Conservation (phyloP, 30 jellyfish, hydroid and myxozoan species). For the Phacellophora camtschatica region DNA sequence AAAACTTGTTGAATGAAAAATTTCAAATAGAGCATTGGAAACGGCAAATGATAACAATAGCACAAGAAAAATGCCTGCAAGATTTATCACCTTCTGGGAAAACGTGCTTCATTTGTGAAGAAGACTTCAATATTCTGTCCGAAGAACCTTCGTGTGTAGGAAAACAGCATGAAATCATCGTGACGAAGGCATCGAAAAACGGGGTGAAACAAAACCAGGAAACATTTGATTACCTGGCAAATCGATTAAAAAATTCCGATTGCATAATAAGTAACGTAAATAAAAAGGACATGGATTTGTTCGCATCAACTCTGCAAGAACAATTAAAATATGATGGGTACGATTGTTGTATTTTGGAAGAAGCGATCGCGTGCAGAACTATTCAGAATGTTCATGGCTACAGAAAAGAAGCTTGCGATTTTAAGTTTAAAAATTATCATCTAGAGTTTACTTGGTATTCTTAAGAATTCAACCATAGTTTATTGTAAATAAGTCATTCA, state of each 20-base stretch:
- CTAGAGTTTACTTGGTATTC: slow-evolving; percentile 35
- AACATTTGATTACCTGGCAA: slow-evolving; percentile 28
- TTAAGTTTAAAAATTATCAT: slow-evolving; percentile 2
- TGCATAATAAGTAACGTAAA: slow-evolving; percentile 16
- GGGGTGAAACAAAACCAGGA: slow-evolving; percentile 33
- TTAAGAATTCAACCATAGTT: no score
- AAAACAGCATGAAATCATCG: slow-evolving; percentile 50
- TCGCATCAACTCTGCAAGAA: slow-evolving; percentile 19
- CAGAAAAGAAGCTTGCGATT: slow-evolving; percentile 32
- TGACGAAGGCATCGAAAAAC: slow-evolving; percentile 1
- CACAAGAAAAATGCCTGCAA: slow-evolving; percentile 46
- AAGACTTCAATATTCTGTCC: neutral
- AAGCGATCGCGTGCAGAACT: slow-evolving; percentile 40
- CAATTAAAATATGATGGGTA: slow-evolving; percentile 34
- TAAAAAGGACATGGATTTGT: slow-evolving; percentile 31
- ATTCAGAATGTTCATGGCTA: slow-evolving; percentile 25
- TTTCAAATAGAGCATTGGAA: slow-evolving; percentile 45
- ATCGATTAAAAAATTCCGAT: slow-evolving; percentile 13
- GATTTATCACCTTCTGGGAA: slow-evolving; percentile 11
- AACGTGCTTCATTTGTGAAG: slow-evolving; percentile 24
- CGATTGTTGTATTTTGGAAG: neutral
- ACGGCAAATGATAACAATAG: slow-evolving; percentile 10
- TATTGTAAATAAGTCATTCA: no score
- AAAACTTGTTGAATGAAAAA: slow-evolving; percentile 7
- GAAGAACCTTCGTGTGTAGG: slow-evolving; percentile 54